Evolutionary conservation across 1,140 invertebrate genomes (phyloP).

Genomic region (Frieseomelitta varia): DNA sequence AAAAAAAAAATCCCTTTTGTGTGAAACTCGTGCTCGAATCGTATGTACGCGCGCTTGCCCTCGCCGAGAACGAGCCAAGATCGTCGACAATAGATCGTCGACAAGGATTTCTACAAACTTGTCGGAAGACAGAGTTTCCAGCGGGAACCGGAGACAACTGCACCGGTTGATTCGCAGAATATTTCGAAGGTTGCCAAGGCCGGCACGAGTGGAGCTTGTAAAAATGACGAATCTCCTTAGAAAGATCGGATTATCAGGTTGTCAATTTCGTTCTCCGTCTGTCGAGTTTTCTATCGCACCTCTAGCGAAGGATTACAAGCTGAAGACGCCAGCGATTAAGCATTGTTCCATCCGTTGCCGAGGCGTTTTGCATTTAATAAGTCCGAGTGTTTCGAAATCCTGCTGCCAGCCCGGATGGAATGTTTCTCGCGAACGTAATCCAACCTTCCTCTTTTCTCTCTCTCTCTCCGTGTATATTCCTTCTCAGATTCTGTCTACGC

Average conservation of each 20-base stretch:
- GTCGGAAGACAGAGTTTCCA: too few species aligned
- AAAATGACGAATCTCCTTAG: conserved; percentile 69
- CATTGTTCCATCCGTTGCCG: conserved; percentile 62
- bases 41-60: too few species aligned
- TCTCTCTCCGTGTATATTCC: not conserved
- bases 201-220: conserved; percentile 35
- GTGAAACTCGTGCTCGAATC: too few species aligned
- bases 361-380: conserved; percentile 72
- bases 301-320: conserved; percentile 56
- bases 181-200: conserved; percentile 53
- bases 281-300: not conserved
- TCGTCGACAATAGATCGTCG: too few species aligned
- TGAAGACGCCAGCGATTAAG: conserved; percentile 68
- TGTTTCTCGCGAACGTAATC: conserved; percentile 5
- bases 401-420: conserved; percentile 11
- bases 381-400: conserved; percentile 59
- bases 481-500: not conserved
- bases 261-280: not conserved
- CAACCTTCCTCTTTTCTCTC: not conserved
- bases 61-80: too few species aligned
- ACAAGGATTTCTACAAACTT: too few species aligned
- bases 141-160: too few species aligned
- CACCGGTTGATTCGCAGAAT: conserved; percentile 55
- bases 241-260: conserved; percentile 63
- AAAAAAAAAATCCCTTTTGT: too few species aligned